These are phyloP conservation scores for Cheilosia variabilis DNA, from an alignment of 2,888 invertebrate genomes.

Conservation along the genomic window DNA sequence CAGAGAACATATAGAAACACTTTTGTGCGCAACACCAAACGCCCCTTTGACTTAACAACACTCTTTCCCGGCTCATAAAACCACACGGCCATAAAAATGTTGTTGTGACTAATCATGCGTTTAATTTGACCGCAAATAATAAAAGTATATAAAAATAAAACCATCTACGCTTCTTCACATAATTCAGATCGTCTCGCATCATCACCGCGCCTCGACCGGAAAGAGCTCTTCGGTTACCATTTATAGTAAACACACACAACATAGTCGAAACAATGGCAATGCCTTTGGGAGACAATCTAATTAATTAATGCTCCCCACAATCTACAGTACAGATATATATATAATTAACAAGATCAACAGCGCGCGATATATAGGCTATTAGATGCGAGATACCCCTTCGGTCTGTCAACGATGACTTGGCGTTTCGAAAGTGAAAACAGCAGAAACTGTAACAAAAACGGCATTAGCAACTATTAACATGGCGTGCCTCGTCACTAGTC, in stretches of 20 bases:
- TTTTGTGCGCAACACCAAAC: conserved; percentile 5
- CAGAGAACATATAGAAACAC: not conserved
- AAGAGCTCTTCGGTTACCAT: conserved; percentile 67
- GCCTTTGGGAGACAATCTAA: conserved; percentile 55
- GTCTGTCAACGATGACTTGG: conserved; percentile 14
- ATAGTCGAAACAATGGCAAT: conserved; percentile 22
- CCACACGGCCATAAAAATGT: conserved; percentile 55
- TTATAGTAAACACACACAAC: conserved; percentile 12
- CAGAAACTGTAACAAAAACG: conserved; percentile 41
- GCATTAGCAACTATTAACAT: conserved; percentile 46
- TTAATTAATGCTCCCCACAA: conserved; percentile 66
- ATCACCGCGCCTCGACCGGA: conserved; percentile 50
- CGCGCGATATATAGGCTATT: conserved; percentile 24
- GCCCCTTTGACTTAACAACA: conserved; percentile 19
- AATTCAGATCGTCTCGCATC: conserved; percentile 46
- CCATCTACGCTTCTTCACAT: conserved; percentile 26
- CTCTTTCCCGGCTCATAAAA: conserved; percentile 27
- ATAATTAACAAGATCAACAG: conserved; percentile 56
- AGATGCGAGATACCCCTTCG: conserved; percentile 25
- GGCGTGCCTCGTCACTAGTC: conserved; percentile 26
- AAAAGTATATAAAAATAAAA: conserved; percentile 19
- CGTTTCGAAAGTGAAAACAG: conserved; percentile 58
- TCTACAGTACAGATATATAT: not conserved
- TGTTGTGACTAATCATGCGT: conserved; percentile 71
- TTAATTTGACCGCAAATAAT: conserved; percentile 61